phyloP scores from a whole-genome alignment of 1,140 invertebrate species.

The Anastatus disparis region DNA sequence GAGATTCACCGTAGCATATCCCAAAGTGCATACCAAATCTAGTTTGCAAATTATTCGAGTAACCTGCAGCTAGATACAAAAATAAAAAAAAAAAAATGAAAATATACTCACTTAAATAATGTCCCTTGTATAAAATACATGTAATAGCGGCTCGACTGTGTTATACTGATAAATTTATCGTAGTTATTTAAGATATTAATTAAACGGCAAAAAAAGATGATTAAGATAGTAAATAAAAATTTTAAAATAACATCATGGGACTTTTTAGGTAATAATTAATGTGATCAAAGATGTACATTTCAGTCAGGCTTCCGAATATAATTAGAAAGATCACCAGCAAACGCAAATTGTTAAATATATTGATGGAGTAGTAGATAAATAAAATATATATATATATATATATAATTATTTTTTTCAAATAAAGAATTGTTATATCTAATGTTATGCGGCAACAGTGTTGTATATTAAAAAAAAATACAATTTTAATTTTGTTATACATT shows the following conservation, averaged over 20 bases:
- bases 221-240: conserved; percentile 40
- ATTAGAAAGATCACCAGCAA: conserved; percentile 22
- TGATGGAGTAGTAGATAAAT: neutral
- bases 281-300: conserved; percentile 50
- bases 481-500: neutral
- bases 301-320: conserved; percentile 46
- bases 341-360: conserved; percentile 10
- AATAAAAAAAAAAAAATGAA: no score
- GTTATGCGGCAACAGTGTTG: neutral
- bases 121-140: conserved; percentile 52
- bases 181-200: conserved; percentile 27
- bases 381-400: no score
- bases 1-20: conserved; percentile 56
- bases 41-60: conserved; percentile 50
- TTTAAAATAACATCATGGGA: conserved; percentile 48
- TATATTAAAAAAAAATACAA: neutral
- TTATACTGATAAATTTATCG: conserved; percentile 43
- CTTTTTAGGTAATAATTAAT: conserved; percentile 46
- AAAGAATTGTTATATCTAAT: neutral
- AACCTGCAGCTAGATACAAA: conserved; percentile 39
- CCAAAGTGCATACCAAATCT: conserved; percentile 55
- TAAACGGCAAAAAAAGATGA: conserved; percentile 30
- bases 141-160: conserved; percentile 52
- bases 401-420: conserved; percentile 26
- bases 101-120: conserved; percentile 49